phyloP scores from a whole-genome alignment of 2,113 vertebrate genomes.

The Rousettus leschenaultii region DNA sequence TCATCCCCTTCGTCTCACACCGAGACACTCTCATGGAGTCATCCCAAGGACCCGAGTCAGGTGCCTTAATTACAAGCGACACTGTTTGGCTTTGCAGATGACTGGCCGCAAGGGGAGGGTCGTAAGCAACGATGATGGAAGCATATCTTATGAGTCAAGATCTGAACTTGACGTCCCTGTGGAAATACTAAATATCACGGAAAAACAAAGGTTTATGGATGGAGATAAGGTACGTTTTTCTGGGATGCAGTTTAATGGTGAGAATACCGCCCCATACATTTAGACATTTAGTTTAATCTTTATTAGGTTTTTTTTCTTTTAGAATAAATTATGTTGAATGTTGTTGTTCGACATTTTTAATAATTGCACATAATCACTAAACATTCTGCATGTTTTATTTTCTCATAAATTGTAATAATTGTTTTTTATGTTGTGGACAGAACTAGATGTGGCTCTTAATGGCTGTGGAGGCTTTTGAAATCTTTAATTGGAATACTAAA shows the following conservation, averaged over 20 bases:
- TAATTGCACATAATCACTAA: not conserved
- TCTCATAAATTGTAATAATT: not conserved
- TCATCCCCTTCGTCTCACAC: not conserved
- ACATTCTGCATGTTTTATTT: not conserved
- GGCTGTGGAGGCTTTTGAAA: not conserved
- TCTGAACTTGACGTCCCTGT: constrained; percentile 98
- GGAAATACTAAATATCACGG: constrained; percentile 97
- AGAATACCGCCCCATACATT: not conserved
- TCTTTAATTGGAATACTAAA: not conserved
- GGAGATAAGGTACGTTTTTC: constrained; percentile 92
- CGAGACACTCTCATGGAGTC: not conserved
- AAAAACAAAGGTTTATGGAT: constrained; percentile 99
- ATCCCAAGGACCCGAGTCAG: accelerated
- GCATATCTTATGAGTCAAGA: constrained; percentile 96
- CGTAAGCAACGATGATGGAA: constrained; percentile 97
- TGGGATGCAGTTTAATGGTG: not conserved
- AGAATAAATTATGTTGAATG: not conserved
- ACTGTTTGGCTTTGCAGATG: constrained; percentile 85
- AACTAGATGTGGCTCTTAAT: not conserved
- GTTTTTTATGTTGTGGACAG: not conserved
- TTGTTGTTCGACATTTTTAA: not conserved
- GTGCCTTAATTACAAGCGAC: not conserved
- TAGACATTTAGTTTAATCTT: not conserved
- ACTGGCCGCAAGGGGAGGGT: constrained; percentile 97
- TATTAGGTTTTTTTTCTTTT: not conserved